Conservation (phyloP, 1,140 invertebrate genomes). For the Meloidogyne exigua region DNA sequence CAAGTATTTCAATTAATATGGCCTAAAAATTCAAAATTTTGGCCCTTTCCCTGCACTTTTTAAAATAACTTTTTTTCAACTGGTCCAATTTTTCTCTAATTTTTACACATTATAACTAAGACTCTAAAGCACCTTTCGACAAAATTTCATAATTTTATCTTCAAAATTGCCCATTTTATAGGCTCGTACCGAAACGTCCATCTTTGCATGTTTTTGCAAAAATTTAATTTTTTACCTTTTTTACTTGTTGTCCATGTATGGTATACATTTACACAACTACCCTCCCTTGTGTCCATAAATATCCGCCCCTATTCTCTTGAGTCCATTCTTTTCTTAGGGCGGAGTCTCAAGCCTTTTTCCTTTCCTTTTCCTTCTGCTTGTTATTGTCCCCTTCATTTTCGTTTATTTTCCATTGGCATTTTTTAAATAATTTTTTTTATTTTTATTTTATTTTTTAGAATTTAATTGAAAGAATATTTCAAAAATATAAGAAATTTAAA, state of each 20-base stretch:
- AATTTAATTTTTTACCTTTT: too few relatives aligned
- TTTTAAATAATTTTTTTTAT: too few relatives aligned
- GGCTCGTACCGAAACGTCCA: background rate
- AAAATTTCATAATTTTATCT: background rate
- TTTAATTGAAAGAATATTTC: too few relatives aligned
- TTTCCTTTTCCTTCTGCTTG: background rate
- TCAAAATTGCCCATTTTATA: background rate
- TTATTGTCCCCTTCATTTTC: background rate
- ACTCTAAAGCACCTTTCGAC: background rate
- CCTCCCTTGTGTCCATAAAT: background rate
- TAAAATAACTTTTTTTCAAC: too few relatives aligned
- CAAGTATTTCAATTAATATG: too few relatives aligned
- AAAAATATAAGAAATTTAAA: too few relatives aligned
- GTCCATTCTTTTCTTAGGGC: background rate
- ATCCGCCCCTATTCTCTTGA: background rate
- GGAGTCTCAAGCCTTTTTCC: background rate
- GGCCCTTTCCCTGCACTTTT: too few relatives aligned
- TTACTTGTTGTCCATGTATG: background rate
- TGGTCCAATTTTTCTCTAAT: too few relatives aligned
- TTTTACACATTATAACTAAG: background rate
- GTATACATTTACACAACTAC: background rate
- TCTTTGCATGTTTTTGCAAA: background rate
- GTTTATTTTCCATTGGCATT: background rate
- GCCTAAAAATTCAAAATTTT: too few relatives aligned
- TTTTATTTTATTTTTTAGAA: too few relatives aligned